Percentiles rank a stretch among this genome's conserved stretches.
phyloP scores from a whole-genome alignment of 2,797 vertebrate species.

The Manis pentadactyla region DNA sequence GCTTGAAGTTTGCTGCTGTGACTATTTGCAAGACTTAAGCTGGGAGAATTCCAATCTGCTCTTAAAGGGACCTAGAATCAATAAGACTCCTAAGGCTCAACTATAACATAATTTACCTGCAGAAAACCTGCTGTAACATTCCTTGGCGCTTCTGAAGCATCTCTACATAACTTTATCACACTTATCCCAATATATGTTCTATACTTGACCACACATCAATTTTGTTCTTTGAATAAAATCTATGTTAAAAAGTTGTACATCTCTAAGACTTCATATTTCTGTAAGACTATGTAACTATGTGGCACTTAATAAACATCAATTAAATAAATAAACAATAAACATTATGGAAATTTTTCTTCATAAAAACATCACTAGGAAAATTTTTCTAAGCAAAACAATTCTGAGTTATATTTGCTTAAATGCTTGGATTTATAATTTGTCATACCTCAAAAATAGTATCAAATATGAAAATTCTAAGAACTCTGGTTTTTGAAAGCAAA shows the following conservation, averaged over 20 bases:
- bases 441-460: constrained; percentile 25
- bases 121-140: not conserved
- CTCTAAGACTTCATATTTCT: not conserved
- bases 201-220: not conserved
- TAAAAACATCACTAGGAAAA: not conserved
- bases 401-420: constrained; percentile 46
- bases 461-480: constrained; percentile 46
- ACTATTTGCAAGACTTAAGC: not conserved
- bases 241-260: not conserved
- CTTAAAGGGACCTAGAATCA: constrained; percentile 5
- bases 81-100: not conserved
- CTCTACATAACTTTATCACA: not conserved
- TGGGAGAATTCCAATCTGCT: constrained; percentile 24
- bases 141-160: not conserved
- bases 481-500: not conserved
- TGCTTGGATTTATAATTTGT: not conserved
- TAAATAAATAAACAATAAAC: not conserved
- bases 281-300: not conserved
- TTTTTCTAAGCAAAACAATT: not conserved
- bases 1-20: constrained; percentile 22
- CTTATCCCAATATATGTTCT: not conserved
- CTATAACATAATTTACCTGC: not conserved
- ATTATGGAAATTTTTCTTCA: not conserved
- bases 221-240: not conserved
- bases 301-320: not conserved